A percentile compares a stretch with the other conserved stretches of the same genome.
phyloP scores from a whole-genome alignment of 2,888 invertebrate genomes.

The Acanthopleura granulata region DNA sequence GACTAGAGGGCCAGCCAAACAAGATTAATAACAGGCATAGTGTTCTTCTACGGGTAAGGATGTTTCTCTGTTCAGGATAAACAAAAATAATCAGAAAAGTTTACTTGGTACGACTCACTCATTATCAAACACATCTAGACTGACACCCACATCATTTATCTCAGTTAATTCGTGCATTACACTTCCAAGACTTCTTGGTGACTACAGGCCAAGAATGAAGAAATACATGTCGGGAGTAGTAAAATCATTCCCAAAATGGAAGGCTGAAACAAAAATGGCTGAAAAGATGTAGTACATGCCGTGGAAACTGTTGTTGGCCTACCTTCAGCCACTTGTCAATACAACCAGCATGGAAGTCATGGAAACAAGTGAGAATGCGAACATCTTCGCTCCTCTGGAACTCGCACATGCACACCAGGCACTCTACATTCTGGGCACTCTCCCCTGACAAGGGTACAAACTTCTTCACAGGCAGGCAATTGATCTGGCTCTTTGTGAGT shows the following conservation, averaged over 20 bases:
- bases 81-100: too few relatives aligned
- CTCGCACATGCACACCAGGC: conserved; percentile 63
- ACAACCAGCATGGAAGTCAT: conserved; percentile 60
- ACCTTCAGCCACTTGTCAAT: conserved; percentile 65
- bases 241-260: too few relatives aligned
- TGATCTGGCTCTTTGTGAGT: conserved; percentile 34
- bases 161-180: too few relatives aligned
- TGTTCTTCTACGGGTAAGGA: too few relatives aligned
- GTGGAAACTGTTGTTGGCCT: conserved; percentile 21
- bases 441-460: conserved; percentile 31
- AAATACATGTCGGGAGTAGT: too few relatives aligned
- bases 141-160: not conserved
- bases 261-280: too few relatives aligned
- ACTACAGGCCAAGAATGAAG: not conserved
- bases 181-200: too few relatives aligned
- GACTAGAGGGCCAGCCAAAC: too few relatives aligned
- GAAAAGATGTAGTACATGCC: too few relatives aligned
- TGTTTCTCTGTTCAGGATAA: too few relatives aligned
- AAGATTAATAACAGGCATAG: too few relatives aligned
- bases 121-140: not conserved
- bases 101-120: too few relatives aligned
- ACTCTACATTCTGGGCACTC: conserved; percentile 36
- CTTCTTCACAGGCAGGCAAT: conserved; percentile 38
- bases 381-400: conserved; percentile 55
- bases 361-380: conserved; percentile 62